These are phyloP conservation scores for Sciurus vulgaris DNA, from an alignment of 2,797 vertebrate genomes.

Conservation along the genomic window DNA sequence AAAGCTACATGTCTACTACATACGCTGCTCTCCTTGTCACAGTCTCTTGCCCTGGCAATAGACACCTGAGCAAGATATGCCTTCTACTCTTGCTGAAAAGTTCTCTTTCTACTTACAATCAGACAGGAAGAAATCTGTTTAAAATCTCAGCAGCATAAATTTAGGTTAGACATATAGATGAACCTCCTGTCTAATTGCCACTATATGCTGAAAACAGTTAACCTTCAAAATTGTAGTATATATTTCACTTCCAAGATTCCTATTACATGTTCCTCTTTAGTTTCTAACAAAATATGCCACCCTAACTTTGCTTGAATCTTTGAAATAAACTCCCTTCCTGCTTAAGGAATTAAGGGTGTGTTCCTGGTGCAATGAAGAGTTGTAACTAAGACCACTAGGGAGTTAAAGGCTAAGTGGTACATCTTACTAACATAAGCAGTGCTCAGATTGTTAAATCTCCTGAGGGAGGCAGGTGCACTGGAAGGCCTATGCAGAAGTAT, in stretches of 20 bases:
- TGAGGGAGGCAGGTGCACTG: background rate
- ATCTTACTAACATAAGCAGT: background rate
- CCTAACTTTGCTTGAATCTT: background rate
- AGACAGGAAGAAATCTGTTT: background rate
- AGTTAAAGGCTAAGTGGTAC: background rate
- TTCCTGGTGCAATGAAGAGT: background rate
- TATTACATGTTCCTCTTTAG: background rate
- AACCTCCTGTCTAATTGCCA: background rate
- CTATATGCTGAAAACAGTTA: background rate
- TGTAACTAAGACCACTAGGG: background rate
- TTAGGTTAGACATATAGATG: background rate
- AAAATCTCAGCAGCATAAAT: background rate
- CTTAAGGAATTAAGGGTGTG: background rate
- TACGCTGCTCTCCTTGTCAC: background rate
- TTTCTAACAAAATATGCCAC: constrained; percentile 22
- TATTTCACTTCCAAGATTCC: background rate
- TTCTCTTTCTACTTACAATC: constrained; percentile 1
- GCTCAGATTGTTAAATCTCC: background rate
- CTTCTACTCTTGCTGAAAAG: background rate
- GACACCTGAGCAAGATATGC: background rate
- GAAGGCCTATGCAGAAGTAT: background rate
- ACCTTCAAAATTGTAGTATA: background rate
- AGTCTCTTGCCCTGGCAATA: background rate
- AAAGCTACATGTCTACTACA: background rate
- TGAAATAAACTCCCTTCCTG: background rate